phyloP scores from a whole-genome alignment of 2,113 vertebrate species.

The Muscicapa adusta region DNA sequence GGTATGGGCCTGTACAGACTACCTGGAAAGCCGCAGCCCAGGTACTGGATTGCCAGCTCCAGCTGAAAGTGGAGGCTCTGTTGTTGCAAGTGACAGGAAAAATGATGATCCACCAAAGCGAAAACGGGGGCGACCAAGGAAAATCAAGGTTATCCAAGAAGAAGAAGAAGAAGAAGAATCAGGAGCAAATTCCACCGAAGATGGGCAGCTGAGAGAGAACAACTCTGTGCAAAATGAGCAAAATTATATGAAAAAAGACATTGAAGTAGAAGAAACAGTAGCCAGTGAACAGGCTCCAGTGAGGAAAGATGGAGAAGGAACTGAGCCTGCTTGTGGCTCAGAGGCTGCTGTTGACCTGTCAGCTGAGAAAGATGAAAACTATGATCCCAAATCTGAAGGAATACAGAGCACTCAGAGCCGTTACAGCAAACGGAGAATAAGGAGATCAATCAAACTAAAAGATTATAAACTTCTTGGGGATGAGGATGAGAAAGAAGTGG shows the following conservation, averaged over 20 bases:
- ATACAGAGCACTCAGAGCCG: slow-evolving; percentile 67
- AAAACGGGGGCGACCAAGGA: slow-evolving; percentile 87
- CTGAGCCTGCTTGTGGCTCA: slow-evolving; percentile 1
- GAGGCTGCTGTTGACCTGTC: slow-evolving; percentile 13
- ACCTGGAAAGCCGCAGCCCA: slow-evolving; percentile 41
- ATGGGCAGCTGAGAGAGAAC: slow-evolving; percentile 72
- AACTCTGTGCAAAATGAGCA: slow-evolving; percentile 71
- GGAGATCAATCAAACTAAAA: slow-evolving; percentile 83
- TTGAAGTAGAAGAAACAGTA: not conserved
- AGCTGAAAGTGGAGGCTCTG: not conserved
- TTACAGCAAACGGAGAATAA: slow-evolving; percentile 84
- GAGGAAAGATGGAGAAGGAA: slow-evolving; percentile 27
- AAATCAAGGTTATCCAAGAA: slow-evolving; percentile 46
- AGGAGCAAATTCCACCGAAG: slow-evolving; percentile 12
- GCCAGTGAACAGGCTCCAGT: not conserved
- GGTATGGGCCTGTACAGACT: slow-evolving; percentile 78
- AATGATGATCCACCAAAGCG: slow-evolving; percentile 70
- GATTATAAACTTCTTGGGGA: slow-evolving; percentile 83
- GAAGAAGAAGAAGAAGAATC: slow-evolving; percentile 63
- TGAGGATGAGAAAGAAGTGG: slow-evolving; percentile 68
- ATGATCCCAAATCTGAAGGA: slow-evolving; percentile 59
- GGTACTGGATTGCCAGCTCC: not conserved
- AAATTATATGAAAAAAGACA: slow-evolving; percentile 40
- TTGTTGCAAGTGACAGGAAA: slow-evolving; percentile 35
- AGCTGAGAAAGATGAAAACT: slow-evolving; percentile 75